Evolutionary conservation across 1,140 invertebrate species (phyloP).

Genomic region (Cherax destructor): DNA sequence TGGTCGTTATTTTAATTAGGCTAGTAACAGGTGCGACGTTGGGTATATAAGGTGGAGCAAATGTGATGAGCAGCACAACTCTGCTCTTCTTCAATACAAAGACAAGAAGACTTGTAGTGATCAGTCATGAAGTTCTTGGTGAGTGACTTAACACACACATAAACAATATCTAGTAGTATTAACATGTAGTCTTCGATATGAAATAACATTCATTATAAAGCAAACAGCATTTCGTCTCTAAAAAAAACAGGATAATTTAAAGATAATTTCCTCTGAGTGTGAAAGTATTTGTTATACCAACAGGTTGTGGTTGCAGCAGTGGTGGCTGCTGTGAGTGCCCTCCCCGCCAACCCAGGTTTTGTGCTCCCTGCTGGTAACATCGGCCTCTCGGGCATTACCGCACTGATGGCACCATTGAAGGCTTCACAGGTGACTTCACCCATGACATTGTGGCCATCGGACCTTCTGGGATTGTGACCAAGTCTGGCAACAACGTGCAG

Average conservation of each 20-base stretch:
- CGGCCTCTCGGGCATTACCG: not conserved
- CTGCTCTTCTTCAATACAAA: not conserved
- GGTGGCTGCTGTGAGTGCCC: not conserved
- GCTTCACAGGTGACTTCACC: not conserved
- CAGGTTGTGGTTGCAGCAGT: constrained; percentile 14
- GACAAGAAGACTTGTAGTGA: not conserved
- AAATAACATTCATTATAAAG: no score
- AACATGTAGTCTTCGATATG: no score
- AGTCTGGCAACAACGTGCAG: constrained; percentile 26
- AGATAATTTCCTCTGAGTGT: not conserved
- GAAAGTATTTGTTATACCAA: not conserved
- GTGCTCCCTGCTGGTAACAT: constrained; percentile 18
- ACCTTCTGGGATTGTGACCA: constrained; percentile 13
- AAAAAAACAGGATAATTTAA: no score
- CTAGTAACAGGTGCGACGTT: no score
- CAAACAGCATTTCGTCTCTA: no score
- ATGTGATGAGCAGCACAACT: constrained; percentile 6
- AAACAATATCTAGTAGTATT: no score
- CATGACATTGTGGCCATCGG: constrained; percentile 6
- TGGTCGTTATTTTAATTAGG: no score
- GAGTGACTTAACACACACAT: not conserved
- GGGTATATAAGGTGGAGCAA: not conserved
- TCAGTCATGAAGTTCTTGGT: constrained; percentile 30
- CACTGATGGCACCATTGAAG: not conserved
- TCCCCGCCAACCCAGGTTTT: not conserved